Percentiles rank a stretch among this genome's conserved stretches.
phyloP scores from a whole-genome alignment of 2,797 vertebrate genomes.

The Remorina albescens region DNA sequence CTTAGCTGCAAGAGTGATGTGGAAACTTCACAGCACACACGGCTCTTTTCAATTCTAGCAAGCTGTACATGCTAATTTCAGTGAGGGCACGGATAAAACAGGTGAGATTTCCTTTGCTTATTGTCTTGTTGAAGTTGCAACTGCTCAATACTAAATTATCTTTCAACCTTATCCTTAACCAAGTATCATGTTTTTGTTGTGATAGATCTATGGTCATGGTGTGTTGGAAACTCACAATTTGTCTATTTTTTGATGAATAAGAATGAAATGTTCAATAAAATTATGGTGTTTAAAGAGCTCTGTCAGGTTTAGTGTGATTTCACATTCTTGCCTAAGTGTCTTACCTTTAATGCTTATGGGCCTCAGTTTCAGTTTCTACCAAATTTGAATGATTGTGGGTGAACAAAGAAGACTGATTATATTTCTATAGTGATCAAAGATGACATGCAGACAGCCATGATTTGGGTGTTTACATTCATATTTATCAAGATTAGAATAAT shows the following conservation, averaged over 20 bases:
- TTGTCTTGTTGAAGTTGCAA: background rate
- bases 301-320: slow-evolving; percentile 5
- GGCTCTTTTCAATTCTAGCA: background rate
- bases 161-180: slow-evolving; percentile 11
- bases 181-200: slow-evolving; percentile 25
- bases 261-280: slow-evolving; percentile 12
- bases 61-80: background rate
- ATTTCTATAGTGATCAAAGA: slow-evolving; percentile 14
- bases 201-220: slow-evolving; percentile 4
- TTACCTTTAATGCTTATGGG: background rate
- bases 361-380: slow-evolving; percentile 11
- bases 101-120: background rate
- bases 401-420: slow-evolving; percentile 27
- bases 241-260: slow-evolving; percentile 15
- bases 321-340: background rate
- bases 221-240: slow-evolving; percentile 10
- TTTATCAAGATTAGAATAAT: no score
- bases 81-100: background rate
- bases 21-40: background rate
- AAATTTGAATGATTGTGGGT: slow-evolving; percentile 28
- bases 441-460: slow-evolving; percentile 12
- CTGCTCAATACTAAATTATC: slow-evolving; percentile 1
- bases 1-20: background rate
- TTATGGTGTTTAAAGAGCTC: slow-evolving; percentile 3
- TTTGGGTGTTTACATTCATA: background rate